phyloP scores from a whole-genome alignment of 2,113 vertebrate genomes.

The Sphyrna mokarran region DNA sequence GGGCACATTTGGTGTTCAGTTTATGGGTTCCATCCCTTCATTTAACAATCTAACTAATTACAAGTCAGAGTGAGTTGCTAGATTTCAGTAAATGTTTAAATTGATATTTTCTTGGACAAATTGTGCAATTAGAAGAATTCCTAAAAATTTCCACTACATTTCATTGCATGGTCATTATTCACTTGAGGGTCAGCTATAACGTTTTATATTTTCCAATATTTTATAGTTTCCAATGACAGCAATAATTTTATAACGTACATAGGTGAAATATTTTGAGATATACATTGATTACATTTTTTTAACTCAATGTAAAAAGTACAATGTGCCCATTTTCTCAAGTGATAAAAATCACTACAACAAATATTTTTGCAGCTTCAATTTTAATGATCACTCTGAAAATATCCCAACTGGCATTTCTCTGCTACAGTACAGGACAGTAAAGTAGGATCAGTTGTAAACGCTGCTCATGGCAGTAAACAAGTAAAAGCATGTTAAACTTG shows the following conservation, averaged over 20 bases:
- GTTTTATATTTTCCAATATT: background rate
- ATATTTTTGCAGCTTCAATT: background rate
- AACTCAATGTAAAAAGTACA: background rate
- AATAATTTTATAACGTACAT: background rate
- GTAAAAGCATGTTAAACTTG: background rate
- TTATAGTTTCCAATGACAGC: background rate
- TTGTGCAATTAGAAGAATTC: background rate
- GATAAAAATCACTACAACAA: background rate
- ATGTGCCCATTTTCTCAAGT: background rate
- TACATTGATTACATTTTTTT: background rate
- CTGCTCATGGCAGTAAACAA: background rate
- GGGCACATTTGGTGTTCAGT: background rate
- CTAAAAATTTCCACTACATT: background rate
- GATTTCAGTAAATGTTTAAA: background rate
- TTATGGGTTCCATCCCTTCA: background rate
- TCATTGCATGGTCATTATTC: background rate
- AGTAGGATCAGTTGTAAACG: background rate
- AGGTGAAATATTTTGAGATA: background rate
- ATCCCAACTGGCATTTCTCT: background rate
- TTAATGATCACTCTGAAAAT: background rate
- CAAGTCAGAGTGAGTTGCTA: background rate
- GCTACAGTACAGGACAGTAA: background rate
- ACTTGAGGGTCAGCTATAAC: background rate
- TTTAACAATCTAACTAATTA: background rate
- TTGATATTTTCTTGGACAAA: background rate